These are phyloP conservation scores for Drosophila subsilvestris DNA, from an alignment of 2,888 invertebrate genomes.

Conservation along the genomic window DNA sequence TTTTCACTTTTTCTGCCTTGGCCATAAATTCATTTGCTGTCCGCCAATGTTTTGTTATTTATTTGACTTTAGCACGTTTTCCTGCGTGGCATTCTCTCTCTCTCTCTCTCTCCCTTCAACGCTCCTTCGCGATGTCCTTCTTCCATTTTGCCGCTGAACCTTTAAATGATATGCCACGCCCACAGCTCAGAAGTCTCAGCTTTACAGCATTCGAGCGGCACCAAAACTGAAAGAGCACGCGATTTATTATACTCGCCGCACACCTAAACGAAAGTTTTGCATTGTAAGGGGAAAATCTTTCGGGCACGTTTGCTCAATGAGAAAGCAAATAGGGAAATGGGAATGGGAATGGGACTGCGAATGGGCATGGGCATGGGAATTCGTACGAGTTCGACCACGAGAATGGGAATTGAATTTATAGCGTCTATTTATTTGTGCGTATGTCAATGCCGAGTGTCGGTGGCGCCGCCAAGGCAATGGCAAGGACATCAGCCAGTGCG, in stretches of 20 bases:
- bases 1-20: conserved; percentile 33
- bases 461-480: conserved; percentile 14
- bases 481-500: conserved; percentile 41
- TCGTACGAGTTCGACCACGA: conserved; percentile 21
- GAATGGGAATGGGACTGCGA: conserved; percentile 1
- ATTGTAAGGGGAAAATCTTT: conserved; percentile 53
- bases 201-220: conserved; percentile 67
- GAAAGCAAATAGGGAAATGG: conserved; percentile 40
- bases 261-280: conserved; percentile 64
- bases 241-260: conserved; percentile 54
- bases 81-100: conserved; percentile 65
- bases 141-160: conserved; percentile 39
- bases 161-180: conserved; percentile 71
- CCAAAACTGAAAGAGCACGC: conserved; percentile 63
- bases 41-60: conserved; percentile 79
- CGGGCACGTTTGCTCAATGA: conserved; percentile 58
- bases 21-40: conserved; percentile 77
- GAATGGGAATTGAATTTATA: conserved; percentile 63
- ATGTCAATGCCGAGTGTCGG: conserved; percentile 70
- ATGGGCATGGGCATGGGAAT: conserved; percentile 9
- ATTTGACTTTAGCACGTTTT: conserved; percentile 72
- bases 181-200: conserved; percentile 17
- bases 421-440: conserved; percentile 65
- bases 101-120: conserved; percentile 26
- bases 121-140: conserved; percentile 4